Conservation (phyloP, 2,888 invertebrate species). For the Tetragnatha montana region DNA sequence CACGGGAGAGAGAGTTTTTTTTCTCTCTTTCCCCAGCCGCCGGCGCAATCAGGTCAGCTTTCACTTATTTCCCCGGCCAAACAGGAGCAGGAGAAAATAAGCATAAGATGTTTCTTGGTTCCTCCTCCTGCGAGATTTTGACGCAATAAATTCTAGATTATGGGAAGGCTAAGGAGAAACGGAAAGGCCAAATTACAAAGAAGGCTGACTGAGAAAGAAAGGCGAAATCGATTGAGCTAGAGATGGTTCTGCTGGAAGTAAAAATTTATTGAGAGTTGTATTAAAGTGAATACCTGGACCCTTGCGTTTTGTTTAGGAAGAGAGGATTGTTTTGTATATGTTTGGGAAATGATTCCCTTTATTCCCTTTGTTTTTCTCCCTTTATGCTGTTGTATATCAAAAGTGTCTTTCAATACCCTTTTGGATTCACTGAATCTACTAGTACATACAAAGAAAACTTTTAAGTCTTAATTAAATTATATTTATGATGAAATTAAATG, state of each 20-base stretch:
- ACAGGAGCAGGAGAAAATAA: conserved; percentile 13
- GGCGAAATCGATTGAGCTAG: conserved; percentile 28
- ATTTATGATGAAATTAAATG: too few species aligned
- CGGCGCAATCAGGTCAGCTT: conserved; percentile 18
- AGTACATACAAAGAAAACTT: too few species aligned
- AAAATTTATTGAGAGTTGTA: conserved; percentile 43
- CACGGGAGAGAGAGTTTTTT: background rate
- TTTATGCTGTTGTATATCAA: too few species aligned
- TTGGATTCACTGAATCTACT: too few species aligned
- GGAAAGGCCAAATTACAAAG: conserved; percentile 41
- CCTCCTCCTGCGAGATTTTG: conserved; percentile 26
- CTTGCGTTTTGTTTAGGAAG: conserved; percentile 1
- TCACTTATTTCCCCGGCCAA: conserved; percentile 23
- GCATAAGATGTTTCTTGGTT: conserved; percentile 26
- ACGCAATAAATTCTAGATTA: conserved; percentile 24
- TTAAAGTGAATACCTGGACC: conserved; percentile 25
- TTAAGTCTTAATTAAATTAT: too few species aligned
- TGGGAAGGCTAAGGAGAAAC: conserved; percentile 24
- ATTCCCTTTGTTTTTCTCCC: too few species aligned
- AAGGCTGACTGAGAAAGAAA: conserved; percentile 25
- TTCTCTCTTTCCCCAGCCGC: background rate
- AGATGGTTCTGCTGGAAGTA: conserved; percentile 33
- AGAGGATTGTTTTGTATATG: background rate
- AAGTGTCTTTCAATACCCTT: too few species aligned
- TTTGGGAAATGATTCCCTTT: background rate